A percentile compares a stretch with the other conserved stretches of the same genome.
These are phyloP conservation scores for Phylloscopus trochilus DNA, from an alignment of 2,113 vertebrate species.

Conservation along the genomic window DNA sequence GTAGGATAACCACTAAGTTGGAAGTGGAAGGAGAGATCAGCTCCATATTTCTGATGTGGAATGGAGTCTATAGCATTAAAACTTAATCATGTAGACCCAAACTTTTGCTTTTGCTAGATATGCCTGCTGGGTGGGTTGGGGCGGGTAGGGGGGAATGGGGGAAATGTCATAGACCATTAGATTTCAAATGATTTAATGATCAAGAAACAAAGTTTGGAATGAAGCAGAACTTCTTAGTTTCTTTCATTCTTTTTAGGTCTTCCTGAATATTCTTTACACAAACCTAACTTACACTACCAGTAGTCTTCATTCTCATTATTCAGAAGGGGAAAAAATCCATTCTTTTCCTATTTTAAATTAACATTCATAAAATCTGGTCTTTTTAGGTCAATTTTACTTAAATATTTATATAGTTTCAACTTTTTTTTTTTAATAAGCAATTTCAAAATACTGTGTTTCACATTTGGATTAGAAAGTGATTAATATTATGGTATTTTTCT, in stretches of 20 bases:
- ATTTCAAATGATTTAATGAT: not conserved
- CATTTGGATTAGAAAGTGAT: not conserved
- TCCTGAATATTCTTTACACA: not conserved
- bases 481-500: not conserved
- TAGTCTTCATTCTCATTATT: not conserved
- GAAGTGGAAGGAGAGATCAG: not conserved
- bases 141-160: no score
- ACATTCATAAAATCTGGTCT: not conserved
- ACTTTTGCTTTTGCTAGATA: not conserved
- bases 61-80: not conserved
- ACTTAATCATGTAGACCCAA: not conserved
- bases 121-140: no score
- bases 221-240: not conserved
- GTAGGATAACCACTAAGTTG: not conserved
- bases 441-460: not conserved
- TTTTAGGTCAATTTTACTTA: not conserved
- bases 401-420: not conserved
- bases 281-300: not conserved
- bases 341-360: not conserved
- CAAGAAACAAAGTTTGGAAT: not conserved
- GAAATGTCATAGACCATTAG: not conserved
- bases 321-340: not conserved
- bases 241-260: not conserved
- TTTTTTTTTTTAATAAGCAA: not conserved
- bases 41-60: not conserved